These are phyloP conservation scores for Yasuhikotakia modesta DNA, from an alignment of 2,797 vertebrate species.

Conservation along the genomic window DNA sequence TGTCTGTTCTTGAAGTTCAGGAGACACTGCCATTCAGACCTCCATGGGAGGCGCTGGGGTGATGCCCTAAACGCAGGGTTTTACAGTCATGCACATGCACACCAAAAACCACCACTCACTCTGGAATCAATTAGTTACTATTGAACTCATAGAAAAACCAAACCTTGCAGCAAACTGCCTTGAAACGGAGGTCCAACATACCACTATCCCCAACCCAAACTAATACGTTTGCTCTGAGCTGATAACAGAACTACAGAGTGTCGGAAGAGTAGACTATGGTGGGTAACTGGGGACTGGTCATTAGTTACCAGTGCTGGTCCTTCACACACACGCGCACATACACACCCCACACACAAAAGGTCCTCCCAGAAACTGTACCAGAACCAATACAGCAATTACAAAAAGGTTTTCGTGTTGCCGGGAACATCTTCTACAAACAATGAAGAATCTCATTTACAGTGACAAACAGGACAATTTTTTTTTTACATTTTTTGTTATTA, in stretches of 20 bases:
- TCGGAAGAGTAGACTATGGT: constrained; percentile 45
- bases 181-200: constrained; percentile 52
- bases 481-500: constrained; percentile 74
- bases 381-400: constrained; percentile 68
- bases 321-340: neutral
- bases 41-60: constrained; percentile 82
- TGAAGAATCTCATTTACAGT: constrained; percentile 60
- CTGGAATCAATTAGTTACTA: constrained; percentile 52
- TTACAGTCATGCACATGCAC: constrained; percentile 62
- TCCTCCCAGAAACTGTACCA: constrained; percentile 65
- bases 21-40: constrained; percentile 74
- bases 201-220: constrained; percentile 17
- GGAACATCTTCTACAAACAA: constrained; percentile 61
- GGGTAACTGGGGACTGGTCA: constrained; percentile 53
- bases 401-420: constrained; percentile 57
- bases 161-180: constrained; percentile 49
- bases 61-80: constrained; percentile 72
- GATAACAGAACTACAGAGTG: constrained; percentile 12
- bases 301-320: constrained; percentile 33
- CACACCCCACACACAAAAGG: constrained; percentile 54
- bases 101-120: constrained; percentile 53
- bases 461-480: constrained; percentile 67
- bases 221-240: constrained; percentile 18
- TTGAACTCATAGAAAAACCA: constrained; percentile 58
- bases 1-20: constrained; percentile 60